A percentile compares a stretch with the other conserved stretches of the same genome.
These are phyloP conservation scores for Microctonus brassicae DNA, from an alignment of 2,888 invertebrate genomes.

Conservation along the genomic window DNA sequence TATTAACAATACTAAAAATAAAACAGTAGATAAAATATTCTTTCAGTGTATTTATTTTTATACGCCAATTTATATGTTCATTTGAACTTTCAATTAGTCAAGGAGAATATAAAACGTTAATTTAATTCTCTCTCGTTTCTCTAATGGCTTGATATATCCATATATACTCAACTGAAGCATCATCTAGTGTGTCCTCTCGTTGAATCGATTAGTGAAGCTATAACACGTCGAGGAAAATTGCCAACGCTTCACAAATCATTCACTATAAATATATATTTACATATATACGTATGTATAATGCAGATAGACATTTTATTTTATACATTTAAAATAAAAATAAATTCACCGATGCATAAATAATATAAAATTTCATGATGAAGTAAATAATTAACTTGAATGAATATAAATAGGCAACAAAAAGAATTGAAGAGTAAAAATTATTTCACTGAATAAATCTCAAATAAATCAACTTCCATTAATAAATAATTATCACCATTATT, in stretches of 20 bases:
- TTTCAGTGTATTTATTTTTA: neutral
- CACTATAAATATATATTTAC: neutral
- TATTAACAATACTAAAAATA: neutral
- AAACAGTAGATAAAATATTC: neutral
- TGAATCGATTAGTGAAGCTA: neutral
- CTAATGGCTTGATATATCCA: neutral
- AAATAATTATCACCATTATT: too few species aligned
- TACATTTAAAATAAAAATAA: neutral
- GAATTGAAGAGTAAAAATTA: too few species aligned
- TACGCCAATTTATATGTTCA: neutral
- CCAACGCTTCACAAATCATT: neutral
- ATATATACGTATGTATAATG: neutral
- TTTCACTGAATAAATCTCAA: too few species aligned
- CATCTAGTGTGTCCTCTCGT: neutral
- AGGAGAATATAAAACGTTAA: neutral
- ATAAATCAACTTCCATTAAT: too few species aligned
- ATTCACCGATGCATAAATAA: neutral
- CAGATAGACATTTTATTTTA: conserved; percentile 14
- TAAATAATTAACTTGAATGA: neutral
- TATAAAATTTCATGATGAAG: neutral
- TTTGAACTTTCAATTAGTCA: neutral
- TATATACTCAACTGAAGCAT: neutral
- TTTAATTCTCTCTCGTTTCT: too few species aligned
- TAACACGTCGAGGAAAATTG: conserved; percentile 7
- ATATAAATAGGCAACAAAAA: too few species aligned